phyloP scores from a whole-genome alignment of 1,140 invertebrate species.

The Diachasma alloeum region DNA sequence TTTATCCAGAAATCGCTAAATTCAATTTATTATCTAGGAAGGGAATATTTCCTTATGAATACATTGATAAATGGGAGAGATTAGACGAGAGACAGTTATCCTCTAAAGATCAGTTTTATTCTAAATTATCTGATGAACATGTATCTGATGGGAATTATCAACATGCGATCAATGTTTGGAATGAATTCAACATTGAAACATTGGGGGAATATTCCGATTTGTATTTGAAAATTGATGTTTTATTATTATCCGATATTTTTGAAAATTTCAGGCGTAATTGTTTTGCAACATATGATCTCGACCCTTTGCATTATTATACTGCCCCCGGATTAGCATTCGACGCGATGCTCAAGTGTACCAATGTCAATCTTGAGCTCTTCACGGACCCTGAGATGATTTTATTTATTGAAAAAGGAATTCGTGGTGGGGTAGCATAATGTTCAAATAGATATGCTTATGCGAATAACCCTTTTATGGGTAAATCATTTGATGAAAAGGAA shows the following conservation, averaged over 20 bases:
- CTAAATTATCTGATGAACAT: constrained; percentile 42
- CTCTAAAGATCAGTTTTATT: constrained; percentile 49
- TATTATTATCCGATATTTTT: constrained; percentile 59
- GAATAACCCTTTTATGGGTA: constrained; percentile 43
- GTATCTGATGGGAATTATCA: too few species aligned
- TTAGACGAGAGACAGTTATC: too few species aligned
- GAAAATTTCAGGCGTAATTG: constrained; percentile 56
- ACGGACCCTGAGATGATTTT: constrained; percentile 57
- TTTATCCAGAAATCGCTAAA: too few species aligned
- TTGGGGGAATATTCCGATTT: constrained; percentile 58
- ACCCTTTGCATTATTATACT: constrained; percentile 53
- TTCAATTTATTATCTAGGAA: too few species aligned
- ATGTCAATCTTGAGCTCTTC: constrained; percentile 61
- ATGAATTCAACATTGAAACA: constrained; percentile 49
- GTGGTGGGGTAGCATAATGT: constrained; percentile 48
- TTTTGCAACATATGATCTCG: constrained; percentile 45
- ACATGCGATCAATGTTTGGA: constrained; percentile 54
- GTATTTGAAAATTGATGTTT: constrained; percentile 58
- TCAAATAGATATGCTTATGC: constrained; percentile 48
- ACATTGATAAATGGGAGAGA: too few species aligned
- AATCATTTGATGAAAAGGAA: constrained; percentile 34
- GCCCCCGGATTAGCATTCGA: constrained; percentile 56
- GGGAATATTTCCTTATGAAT: too few species aligned
- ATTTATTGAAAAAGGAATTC: constrained; percentile 37
- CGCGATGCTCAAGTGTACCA: constrained; percentile 53